phyloP scores from a whole-genome alignment of 2,113 vertebrate species.

The Chloropsis cyanopogon region DNA sequence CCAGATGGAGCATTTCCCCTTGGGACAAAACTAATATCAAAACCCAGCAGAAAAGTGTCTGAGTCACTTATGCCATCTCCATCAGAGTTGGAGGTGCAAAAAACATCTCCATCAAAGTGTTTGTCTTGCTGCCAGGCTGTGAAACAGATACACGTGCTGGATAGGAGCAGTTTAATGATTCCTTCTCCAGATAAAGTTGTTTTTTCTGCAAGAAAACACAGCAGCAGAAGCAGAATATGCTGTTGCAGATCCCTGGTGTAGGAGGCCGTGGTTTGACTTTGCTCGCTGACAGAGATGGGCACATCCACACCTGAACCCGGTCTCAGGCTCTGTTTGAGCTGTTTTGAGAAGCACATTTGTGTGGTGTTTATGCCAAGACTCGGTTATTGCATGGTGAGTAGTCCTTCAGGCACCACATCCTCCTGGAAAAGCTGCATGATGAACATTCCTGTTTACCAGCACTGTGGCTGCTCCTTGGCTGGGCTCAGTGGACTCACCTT shows the following conservation, averaged over 20 bases:
- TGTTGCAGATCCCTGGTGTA: neutral
- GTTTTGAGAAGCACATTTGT: neutral
- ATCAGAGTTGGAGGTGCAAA: neutral
- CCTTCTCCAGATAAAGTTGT: neutral
- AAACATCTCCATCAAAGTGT: neutral
- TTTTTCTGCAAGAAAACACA: neutral
- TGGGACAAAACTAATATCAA: neutral
- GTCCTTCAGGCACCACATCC: neutral
- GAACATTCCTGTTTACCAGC: neutral
- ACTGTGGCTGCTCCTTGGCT: neutral
- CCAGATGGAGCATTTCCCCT: slow-evolving; percentile 46
- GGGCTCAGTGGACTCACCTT: neutral
- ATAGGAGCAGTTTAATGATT: neutral
- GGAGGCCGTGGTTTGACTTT: neutral
- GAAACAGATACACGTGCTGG: neutral
- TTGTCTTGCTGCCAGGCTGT: neutral
- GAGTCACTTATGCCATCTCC: slow-evolving; percentile 13
- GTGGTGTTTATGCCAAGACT: neutral
- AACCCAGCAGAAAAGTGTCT: slow-evolving; percentile 16
- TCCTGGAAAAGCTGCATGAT: neutral
- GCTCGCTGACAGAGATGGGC: accelerated
- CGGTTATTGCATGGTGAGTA: neutral
- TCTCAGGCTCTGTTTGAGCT: neutral
- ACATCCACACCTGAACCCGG: neutral
- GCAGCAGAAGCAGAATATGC: neutral